These are phyloP conservation scores for Phrynocephalus forsythii DNA, from an alignment of 2,797 vertebrate genomes.

Conservation along the genomic window DNA sequence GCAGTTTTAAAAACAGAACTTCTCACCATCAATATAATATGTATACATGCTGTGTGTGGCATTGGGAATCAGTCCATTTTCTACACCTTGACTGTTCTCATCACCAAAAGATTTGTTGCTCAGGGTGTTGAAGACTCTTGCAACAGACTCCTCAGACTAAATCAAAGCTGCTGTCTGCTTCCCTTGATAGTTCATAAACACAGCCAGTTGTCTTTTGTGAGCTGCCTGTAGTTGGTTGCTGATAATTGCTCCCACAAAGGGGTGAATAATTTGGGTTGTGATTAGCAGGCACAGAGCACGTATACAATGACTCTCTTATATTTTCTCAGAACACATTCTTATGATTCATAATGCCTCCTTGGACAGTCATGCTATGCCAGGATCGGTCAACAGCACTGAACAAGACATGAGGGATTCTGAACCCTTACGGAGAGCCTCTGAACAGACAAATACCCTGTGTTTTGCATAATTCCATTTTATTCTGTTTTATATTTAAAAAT, in stretches of 20 bases:
- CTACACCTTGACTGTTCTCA: not conserved
- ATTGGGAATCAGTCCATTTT: conserved; percentile 51
- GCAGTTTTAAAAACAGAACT: conserved; percentile 11
- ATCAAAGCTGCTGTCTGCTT: not conserved
- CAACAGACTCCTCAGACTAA: fast-evolving
- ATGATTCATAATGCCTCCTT: not conserved
- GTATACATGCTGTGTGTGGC: conserved; percentile 33
- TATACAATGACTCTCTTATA: conserved; percentile 6
- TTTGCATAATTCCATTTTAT: no score
- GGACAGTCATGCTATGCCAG: not conserved
- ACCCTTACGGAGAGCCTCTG: no score
- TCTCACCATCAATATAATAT: conserved; percentile 27
- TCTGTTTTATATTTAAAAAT: no score
- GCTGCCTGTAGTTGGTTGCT: not conserved
- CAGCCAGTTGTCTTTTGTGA: not conserved
- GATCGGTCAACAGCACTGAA: not conserved
- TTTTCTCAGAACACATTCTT: not conserved
- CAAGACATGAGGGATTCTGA: no score
- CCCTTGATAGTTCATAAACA: not conserved
- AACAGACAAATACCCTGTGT: no score
- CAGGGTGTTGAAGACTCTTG: not conserved
- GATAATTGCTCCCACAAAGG: not conserved
- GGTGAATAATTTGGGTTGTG: not conserved
- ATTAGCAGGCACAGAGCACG: not conserved
- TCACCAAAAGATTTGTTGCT: fast-evolving